Evolutionary conservation across 1,140 invertebrate species (phyloP).

Genomic region (Oryzaephilus surinamensis): DNA sequence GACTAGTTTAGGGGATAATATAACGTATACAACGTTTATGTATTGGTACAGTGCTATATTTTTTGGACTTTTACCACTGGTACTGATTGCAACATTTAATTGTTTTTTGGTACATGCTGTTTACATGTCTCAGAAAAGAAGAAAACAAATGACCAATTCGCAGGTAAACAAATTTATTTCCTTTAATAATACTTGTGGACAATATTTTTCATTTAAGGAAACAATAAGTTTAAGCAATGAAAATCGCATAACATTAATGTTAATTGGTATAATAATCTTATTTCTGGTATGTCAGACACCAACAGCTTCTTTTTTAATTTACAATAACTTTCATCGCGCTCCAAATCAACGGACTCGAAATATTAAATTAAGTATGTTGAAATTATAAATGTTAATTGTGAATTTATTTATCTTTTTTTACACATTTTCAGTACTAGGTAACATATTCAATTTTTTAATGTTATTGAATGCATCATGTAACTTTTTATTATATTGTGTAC

Average conservation of each 20-base stretch:
- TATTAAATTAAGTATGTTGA: not conserved
- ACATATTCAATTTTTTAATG: conserved; percentile 62
- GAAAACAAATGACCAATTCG: conserved; percentile 46
- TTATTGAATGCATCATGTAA: conserved; percentile 62
- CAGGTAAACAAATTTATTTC: conserved; percentile 30
- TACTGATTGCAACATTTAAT: conserved; percentile 61
- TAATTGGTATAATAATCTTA: conserved; percentile 63
- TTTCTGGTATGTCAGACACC: conserved; percentile 66
- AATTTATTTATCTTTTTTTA: not conserved
- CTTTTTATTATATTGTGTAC: conserved; percentile 67
- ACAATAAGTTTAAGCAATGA: conserved; percentile 40
- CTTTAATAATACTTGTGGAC: not conserved
- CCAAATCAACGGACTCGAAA: not conserved
- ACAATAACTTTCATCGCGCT: conserved; percentile 25
- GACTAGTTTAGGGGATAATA: conserved; percentile 39
- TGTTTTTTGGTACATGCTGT: conserved; percentile 58
- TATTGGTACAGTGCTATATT: conserved; percentile 55
- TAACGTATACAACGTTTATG: conserved; percentile 50
- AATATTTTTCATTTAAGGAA: conserved; percentile 20
- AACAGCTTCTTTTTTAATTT: conserved; percentile 47
- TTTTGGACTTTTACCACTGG: conserved; percentile 56
- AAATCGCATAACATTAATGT: conserved; percentile 62
- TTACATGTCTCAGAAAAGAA: conserved; percentile 42
- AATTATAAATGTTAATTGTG: not conserved
- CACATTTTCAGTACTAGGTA: conserved; percentile 43